Evolutionary conservation across 1,140 invertebrate species (phyloP).

Genomic region (Physella acuta): DNA sequence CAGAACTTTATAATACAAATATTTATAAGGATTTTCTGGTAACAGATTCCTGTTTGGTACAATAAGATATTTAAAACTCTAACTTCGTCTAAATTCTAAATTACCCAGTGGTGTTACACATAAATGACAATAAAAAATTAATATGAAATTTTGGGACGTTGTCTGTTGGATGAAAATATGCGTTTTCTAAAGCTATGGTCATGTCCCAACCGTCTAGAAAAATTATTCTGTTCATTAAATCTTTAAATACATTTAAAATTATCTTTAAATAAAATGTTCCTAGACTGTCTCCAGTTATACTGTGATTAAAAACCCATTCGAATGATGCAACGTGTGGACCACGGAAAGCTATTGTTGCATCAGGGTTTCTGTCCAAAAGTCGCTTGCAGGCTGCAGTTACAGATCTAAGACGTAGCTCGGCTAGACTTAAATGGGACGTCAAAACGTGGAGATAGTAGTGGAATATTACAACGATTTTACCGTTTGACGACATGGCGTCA

Average conservation of each 20-base stretch:
- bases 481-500: constrained; percentile 1
- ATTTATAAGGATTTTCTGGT: too few relatives aligned
- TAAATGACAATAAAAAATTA: constrained; percentile 9
- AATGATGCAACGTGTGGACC: constrained; percentile 7
- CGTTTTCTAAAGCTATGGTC: constrained; percentile 6
- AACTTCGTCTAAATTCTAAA: too few relatives aligned
- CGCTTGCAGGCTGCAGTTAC: neutral
- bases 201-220: constrained; percentile 24
- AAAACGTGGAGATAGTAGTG: constrained; percentile 10
- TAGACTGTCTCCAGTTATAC: constrained; percentile 3
- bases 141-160: neutral
- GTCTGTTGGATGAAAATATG: neutral
- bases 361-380: constrained; percentile 4
- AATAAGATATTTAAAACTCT: too few relatives aligned
- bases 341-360: constrained; percentile 4
- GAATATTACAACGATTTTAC: neutral
- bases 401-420: neutral
- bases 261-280: neutral
- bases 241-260: neutral
- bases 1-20: too few relatives aligned
- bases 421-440: constrained; percentile 4
- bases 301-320: neutral
- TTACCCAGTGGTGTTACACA: neutral
- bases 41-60: too few relatives aligned
- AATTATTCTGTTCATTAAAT: constrained; percentile 12